These are phyloP conservation scores for Yponomeuta malinellus DNA, from an alignment of 2,888 invertebrate species.

Conservation along the genomic window DNA sequence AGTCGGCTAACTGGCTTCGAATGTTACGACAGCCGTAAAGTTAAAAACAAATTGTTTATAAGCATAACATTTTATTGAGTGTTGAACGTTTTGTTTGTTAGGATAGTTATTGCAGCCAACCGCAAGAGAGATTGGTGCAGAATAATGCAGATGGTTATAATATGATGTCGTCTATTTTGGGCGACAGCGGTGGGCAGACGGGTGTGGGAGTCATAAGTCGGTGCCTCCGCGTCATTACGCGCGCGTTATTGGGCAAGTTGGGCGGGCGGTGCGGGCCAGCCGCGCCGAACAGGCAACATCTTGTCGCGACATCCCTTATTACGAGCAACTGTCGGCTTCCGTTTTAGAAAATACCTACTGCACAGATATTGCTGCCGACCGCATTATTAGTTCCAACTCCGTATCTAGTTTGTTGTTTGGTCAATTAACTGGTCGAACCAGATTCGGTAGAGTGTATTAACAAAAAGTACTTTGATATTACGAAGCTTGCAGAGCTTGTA, in stretches of 20 bases:
- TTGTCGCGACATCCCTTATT: slow-evolving; percentile 64
- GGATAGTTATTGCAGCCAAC: background rate
- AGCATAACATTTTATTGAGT: slow-evolving; percentile 51
- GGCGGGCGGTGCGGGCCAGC: slow-evolving; percentile 44
- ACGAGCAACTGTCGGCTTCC: slow-evolving; percentile 52
- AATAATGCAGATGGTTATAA: background rate
- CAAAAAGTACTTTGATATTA: background rate
- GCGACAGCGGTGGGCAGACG: background rate
- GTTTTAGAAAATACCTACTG: slow-evolving; percentile 10
- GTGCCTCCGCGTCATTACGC: slow-evolving; percentile 59
- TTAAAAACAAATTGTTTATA: slow-evolving; percentile 61
- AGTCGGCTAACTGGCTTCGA: slow-evolving; percentile 64
- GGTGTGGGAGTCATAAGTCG: slow-evolving; percentile 42
- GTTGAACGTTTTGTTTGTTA: slow-evolving; percentile 18
- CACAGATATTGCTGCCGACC: slow-evolving; percentile 11
- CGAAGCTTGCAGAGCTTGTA: background rate
- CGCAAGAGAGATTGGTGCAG: background rate
- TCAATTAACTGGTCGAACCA: slow-evolving; percentile 1
- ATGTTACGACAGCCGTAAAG: slow-evolving; percentile 61
- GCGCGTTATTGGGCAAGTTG: slow-evolving; percentile 65
- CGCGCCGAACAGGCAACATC: slow-evolving; percentile 52
- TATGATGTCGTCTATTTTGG: slow-evolving; percentile 11
- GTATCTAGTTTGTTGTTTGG: background rate
- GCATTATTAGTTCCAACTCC: slow-evolving; percentile 7
- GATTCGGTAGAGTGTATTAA: background rate